Conservation (phyloP, 2,797 vertebrate species). For the Acanthornis magna region DNA sequence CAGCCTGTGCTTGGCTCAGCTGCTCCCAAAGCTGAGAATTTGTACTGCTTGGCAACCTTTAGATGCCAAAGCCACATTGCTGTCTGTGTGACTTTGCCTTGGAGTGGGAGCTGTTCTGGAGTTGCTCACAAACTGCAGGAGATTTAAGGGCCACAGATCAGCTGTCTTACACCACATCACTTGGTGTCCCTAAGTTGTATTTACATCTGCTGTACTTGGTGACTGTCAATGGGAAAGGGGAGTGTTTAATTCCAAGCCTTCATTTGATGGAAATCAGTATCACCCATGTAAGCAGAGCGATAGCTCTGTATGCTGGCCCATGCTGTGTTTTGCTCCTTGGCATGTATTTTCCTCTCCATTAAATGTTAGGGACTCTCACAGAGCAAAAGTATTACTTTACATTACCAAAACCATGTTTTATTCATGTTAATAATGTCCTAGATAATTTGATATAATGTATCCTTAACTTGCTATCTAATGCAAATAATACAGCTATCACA, state of each 20-base stretch:
- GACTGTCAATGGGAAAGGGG: neutral
- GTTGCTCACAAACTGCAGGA: neutral
- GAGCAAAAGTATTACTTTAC: neutral
- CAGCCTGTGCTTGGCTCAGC: neutral
- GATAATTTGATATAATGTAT: neutral
- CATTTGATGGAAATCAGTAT: neutral
- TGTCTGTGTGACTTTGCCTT: neutral
- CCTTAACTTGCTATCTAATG: neutral
- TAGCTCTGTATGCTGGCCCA: neutral
- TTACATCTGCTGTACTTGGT: neutral
- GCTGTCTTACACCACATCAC: neutral
- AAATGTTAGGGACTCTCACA: neutral
- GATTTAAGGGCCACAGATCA: neutral
- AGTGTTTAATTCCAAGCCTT: neutral
- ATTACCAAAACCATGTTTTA: constrained; percentile 8
- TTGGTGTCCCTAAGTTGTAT: neutral
- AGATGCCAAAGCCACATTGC: neutral
- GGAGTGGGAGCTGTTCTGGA: neutral
- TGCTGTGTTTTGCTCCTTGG: neutral
- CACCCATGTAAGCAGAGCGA: neutral
- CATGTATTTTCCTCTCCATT: neutral
- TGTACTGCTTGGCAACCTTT: neutral
- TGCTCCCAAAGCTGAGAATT: neutral
- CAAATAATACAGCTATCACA: neutral
- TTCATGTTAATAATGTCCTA: constrained; percentile 18